Conservation (phyloP, 2,797 vertebrate species). For the Miichthys miiuy region DNA sequence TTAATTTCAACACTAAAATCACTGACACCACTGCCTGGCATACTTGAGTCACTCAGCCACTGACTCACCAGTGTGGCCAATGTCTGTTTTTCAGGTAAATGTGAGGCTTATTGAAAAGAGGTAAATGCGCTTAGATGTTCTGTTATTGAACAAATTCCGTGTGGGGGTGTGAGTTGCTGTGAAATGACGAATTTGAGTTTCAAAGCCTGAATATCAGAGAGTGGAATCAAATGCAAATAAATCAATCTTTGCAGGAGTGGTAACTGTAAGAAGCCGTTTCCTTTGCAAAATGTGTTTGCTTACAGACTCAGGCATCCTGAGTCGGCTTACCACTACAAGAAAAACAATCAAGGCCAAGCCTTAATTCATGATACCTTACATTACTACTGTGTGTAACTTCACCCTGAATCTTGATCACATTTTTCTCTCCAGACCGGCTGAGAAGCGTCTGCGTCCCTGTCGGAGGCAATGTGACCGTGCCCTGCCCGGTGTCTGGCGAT, state of each 20-base stretch:
- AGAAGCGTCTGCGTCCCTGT: fast-evolving
- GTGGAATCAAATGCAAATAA: conserved; percentile 35
- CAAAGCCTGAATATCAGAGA: conserved; percentile 16
- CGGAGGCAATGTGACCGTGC: conserved; percentile 17
- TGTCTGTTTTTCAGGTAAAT: conserved; percentile 19
- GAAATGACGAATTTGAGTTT: conserved; percentile 41
- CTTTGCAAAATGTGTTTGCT: conserved; percentile 11
- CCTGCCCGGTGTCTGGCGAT: conserved; percentile 36
- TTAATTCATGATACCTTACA: fast-evolving
- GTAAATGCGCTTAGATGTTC: conserved; percentile 20
- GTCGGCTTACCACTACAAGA: background rate
- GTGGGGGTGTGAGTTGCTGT: conserved; percentile 40
- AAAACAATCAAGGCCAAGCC: background rate
- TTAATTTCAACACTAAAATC: background rate
- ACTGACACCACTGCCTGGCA: background rate
- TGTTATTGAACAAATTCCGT: conserved; percentile 45
- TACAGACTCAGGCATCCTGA: background rate
- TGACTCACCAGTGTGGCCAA: conserved; percentile 45
- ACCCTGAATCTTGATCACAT: background rate
- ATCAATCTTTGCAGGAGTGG: conserved; percentile 14
- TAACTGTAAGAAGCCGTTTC: conserved; percentile 5
- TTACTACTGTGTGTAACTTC: background rate
- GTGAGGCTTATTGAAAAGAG: background rate
- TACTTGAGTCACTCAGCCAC: conserved; percentile 3
- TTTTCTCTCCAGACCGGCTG: conserved; percentile 26